A percentile compares a stretch with the other conserved stretches of the same genome.
These are phyloP conservation scores for Chironomus tepperi DNA, from an alignment of 1,140 invertebrate species.

Conservation along the genomic window DNA sequence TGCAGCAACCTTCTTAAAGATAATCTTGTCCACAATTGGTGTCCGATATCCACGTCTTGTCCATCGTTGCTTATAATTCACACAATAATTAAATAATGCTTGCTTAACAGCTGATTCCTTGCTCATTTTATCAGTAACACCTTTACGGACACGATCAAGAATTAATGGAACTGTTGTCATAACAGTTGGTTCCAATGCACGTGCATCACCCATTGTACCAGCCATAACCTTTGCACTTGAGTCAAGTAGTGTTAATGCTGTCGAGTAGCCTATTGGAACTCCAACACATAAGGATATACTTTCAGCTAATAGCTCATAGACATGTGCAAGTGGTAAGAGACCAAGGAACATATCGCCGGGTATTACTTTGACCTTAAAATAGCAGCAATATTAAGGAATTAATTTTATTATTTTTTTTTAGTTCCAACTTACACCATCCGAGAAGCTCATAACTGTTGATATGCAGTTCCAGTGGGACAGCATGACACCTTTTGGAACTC, in stretches of 20 bases:
- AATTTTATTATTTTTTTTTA: too few relatives aligned
- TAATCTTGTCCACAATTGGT: constrained; percentile 66
- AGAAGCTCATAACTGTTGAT: constrained; percentile 78
- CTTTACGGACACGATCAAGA: constrained; percentile 91
- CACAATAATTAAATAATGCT: constrained; percentile 83
- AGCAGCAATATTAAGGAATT: too few relatives aligned
- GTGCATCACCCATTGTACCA: constrained; percentile 84
- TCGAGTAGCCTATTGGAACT: constrained; percentile 93
- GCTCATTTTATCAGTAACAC: constrained; percentile 83
- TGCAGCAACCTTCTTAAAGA: constrained; percentile 69
- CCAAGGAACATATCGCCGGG: constrained; percentile 81
- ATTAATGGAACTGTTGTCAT: constrained; percentile 95
- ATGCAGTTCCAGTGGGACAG: constrained; percentile 86
- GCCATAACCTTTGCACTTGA: constrained; percentile 91
- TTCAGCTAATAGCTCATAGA: constrained; percentile 85
- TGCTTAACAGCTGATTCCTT: constrained; percentile 63
- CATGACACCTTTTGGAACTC: constrained; percentile 78
- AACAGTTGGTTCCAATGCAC: constrained; percentile 84
- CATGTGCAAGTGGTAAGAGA: constrained; percentile 94
- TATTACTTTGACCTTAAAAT: constrained; percentile 41
- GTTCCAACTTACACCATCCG: constrained; percentile 59
- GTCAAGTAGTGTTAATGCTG: constrained; percentile 90
- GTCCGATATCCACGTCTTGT: constrained; percentile 73
- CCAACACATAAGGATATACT: constrained; percentile 65
- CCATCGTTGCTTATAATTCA: constrained; percentile 84